Conservation (phyloP, 2,797 vertebrate genomes). For the Cottoperca gobio region DNA sequence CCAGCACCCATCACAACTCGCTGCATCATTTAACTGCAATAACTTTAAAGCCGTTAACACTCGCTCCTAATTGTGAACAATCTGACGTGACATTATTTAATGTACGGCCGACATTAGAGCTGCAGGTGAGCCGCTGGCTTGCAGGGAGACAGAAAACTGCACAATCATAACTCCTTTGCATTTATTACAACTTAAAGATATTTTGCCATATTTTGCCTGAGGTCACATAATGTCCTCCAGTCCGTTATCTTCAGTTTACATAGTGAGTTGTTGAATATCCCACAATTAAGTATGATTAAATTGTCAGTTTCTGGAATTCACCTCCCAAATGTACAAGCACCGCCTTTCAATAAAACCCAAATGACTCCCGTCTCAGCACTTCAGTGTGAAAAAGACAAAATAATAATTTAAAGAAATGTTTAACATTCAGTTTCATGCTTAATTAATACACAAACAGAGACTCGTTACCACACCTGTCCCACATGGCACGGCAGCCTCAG, state of each 20-base stretch:
- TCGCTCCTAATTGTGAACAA: constrained; percentile 10
- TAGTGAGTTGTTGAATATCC: neutral
- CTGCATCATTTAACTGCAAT: constrained; percentile 32
- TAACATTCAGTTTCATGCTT: constrained; percentile 15
- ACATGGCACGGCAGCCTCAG: constrained; percentile 5
- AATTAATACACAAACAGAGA: constrained; percentile 13
- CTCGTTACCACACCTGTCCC: constrained; percentile 12
- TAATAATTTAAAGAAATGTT: constrained; percentile 18
- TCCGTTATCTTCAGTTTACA: neutral
- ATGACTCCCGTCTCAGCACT: neutral
- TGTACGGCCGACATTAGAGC: neutral
- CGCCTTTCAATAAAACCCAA: neutral
- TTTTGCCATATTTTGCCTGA: neutral
- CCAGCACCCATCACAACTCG: neutral
- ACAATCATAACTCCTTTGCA: neutral
- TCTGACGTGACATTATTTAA: constrained; percentile 2
- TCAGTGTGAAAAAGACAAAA: neutral
- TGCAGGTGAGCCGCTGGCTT: neutral
- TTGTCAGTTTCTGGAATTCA: no score
- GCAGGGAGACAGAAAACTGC: neutral
- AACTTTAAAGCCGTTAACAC: constrained; percentile 7
- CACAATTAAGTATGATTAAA: neutral
- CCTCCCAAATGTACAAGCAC: neutral
- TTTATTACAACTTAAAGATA: neutral
- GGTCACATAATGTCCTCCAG: neutral